phyloP scores from a whole-genome alignment of 2,113 vertebrate species.

The Perognathus longimembris region DNA sequence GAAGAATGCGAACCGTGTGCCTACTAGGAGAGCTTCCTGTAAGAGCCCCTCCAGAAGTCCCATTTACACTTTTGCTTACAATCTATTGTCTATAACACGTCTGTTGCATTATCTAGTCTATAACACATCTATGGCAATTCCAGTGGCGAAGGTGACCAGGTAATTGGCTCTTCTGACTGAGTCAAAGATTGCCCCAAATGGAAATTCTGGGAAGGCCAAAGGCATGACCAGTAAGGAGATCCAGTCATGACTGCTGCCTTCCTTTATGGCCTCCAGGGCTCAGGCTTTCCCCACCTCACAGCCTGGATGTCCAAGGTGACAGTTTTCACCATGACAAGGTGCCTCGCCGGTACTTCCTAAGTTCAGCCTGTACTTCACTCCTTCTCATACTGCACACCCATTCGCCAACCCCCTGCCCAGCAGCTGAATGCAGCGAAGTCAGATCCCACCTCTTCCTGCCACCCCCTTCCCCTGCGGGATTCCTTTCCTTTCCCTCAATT shows the following conservation, averaged over 20 bases:
- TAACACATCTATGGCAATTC: neutral
- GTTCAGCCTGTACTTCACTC: neutral
- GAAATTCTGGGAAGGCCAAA: constrained; percentile 12
- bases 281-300: neutral
- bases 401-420: neutral
- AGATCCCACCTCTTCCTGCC: neutral
- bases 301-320: neutral
- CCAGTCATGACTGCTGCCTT: neutral
- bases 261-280: neutral
- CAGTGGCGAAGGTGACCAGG: neutral
- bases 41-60: neutral
- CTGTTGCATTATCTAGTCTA: neutral
- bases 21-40: neutral
- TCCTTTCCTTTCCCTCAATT: neutral
- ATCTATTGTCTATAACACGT: neutral
- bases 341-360: neutral
- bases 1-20: neutral
- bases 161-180: neutral
- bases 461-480: neutral
- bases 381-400: neutral
- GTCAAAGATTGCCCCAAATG: neutral
- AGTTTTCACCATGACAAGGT: neutral
- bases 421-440: neutral
- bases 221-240: neutral
- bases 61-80: neutral